These are phyloP conservation scores for Cataglyphis cursor DNA, from an alignment of 2,888 invertebrate species.

Conservation along the genomic window DNA sequence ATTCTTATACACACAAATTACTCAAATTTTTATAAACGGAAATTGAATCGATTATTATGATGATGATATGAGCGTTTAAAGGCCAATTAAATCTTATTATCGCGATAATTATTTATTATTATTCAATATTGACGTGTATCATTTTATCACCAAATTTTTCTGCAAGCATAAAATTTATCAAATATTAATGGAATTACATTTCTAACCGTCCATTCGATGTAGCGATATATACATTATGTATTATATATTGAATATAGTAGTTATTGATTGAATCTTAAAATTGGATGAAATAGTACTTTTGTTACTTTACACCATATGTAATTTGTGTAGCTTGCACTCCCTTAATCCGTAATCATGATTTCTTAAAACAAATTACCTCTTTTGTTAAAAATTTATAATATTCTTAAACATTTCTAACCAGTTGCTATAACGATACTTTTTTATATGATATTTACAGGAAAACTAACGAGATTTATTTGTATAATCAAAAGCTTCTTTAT, in stretches of 20 bases:
- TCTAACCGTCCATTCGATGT: conserved; percentile 30
- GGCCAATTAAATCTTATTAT: not conserved
- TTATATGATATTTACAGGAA: conserved; percentile 19
- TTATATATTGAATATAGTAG: not conserved
- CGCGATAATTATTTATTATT: not conserved
- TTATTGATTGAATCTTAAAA: conserved; percentile 29
- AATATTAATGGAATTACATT: not conserved
- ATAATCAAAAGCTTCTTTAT: conserved; percentile 16
- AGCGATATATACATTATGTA: not conserved
- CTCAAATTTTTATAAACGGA: not conserved
- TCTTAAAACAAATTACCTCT: not conserved
- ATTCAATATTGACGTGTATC: not conserved
- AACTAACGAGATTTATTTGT: conserved; percentile 34
- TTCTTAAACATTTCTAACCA: conserved; percentile 34
- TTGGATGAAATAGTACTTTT: not conserved
- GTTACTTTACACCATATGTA: not conserved
- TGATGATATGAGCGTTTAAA: not conserved
- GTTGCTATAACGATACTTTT: not conserved
- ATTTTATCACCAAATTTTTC: not conserved
- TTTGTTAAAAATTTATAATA: not conserved
- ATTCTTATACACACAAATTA: not conserved
- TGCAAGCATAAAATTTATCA: not conserved
- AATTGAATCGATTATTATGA: not conserved
- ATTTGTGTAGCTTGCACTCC: conserved; percentile 14
- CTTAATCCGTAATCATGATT: conserved; percentile 27